phyloP scores from a whole-genome alignment of 1,140 invertebrate genomes.

The Drosophila sucinea region DNA sequence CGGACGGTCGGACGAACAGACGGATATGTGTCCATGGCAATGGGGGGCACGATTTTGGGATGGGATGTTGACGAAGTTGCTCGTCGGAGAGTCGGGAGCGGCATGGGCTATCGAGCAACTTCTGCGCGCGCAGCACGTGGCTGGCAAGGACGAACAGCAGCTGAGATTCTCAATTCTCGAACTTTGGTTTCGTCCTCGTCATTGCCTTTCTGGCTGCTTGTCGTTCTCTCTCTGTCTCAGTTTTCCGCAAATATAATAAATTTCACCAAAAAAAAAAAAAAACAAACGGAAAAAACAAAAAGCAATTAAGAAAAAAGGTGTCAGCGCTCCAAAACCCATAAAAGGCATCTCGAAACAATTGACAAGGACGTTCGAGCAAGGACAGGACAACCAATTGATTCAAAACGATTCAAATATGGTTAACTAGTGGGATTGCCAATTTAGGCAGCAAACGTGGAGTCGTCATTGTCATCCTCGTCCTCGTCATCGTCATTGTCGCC shows the following conservation, averaged over 20 bases:
- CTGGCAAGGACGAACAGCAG: conserved; percentile 28
- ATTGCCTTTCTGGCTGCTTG: conserved; percentile 55
- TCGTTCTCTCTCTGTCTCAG: conserved; percentile 29
- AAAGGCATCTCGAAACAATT: conserved; percentile 41
- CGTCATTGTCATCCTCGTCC: conserved; percentile 57
- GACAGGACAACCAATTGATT: conserved; percentile 50
- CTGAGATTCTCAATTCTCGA: conserved; percentile 45
- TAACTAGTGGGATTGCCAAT: conserved; percentile 58
- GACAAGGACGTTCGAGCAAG: conserved; percentile 58
- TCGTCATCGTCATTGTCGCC: conserved; percentile 43
- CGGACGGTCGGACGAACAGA: background rate
- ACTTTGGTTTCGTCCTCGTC: conserved; percentile 64
- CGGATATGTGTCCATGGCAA: conserved; percentile 32
- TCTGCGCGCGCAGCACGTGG: conserved; percentile 79
- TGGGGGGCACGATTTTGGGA: background rate
- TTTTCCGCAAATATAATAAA: conserved; percentile 9
- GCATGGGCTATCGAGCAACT: conserved; percentile 41
- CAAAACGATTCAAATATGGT: conserved; percentile 54
- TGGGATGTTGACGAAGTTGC: conserved; percentile 60
- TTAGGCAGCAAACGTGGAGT: conserved; percentile 72
- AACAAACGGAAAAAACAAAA: conserved; percentile 35
- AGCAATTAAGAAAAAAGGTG: conserved; percentile 60
- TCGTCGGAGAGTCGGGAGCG: conserved; percentile 21
- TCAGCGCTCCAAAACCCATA: conserved; percentile 53
- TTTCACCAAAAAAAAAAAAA: conserved; percentile 20